Base-by-base conservation (phyloP, 2,797 vertebrate genomes). In the Miichthys miiuy region DNA sequence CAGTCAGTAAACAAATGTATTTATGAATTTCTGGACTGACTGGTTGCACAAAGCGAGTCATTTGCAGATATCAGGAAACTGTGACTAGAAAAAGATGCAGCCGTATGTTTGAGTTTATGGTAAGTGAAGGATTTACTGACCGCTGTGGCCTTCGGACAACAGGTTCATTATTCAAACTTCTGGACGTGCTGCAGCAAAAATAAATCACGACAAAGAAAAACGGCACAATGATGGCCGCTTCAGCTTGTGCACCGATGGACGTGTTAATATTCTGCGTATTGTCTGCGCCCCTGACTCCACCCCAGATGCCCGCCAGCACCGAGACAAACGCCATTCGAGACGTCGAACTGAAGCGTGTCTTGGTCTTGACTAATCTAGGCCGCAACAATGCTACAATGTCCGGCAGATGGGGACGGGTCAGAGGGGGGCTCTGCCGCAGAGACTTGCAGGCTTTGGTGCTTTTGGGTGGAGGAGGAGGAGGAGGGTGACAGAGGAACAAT, bases 391-490 rank as follows among this genome's bases (percentile, higher is more conserved):
- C 78, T 11, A 42, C 77, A 48, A 76, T 77, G 87, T 88, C 76
- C 67, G 12, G 72, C 93, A 94, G 93, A 93, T 93, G 91, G 92
- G 79, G 67, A 71, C 14, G 78, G 88, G 90, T 91, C 84, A 81
- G 73, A 38, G 34, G 34, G 71, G 83, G 84, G 68, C 54, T 69
- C 68, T 52, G 72, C 77, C 12, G 5, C 72, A 61, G 84, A 71
- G 60, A 44, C 73, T 38, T 23, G 64, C 80, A 84, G 83, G 74
- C 72, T 66, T 34, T 3, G 60, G 69, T 23, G 78, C 65, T 75
- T 25, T 66, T 52, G 83, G 34, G 34, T 34, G 34, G 74, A 74
- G 68, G 74, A 74, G 80, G 83, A 77, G 75, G 72, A 67, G 50
- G 68, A 50, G 58, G 75, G 76, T 88, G 84, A 85, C 68, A 64